Evolutionary conservation across 2,113 vertebrate species (phyloP), one percentile per base, ranked within the genome.

Genomic region (Brachyhypopomus gauderio): DNA sequence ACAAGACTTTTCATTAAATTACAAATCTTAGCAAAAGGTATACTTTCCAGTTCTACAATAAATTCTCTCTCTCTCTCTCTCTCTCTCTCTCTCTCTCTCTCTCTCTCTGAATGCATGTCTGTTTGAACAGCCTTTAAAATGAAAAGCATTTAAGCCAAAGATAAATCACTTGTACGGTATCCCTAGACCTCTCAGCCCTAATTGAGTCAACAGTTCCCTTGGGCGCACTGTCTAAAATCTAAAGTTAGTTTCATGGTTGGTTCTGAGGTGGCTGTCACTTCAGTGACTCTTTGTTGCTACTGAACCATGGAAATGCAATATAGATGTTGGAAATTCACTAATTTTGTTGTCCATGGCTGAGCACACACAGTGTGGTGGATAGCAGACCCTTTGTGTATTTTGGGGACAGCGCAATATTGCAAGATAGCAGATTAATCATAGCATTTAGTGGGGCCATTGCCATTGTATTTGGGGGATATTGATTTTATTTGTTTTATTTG

Each of bases 151-250:
- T 89, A 88, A 85, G 69, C 58, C 77, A 73, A 71, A 72, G 59
- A 91, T 92, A 90, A 88, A 90, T 93, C 89, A 92, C 91, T 88
- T 88, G 82, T 77, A 30, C 19, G 38, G 55, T 45, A 23, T 79
- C 72, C 78, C 72, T 77, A 55, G 69, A 52, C 19, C 77, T 86
- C 81, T 86, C 80, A 83, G 74, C 78, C 81, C 56, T 92, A 92
- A 92, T 91, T 89, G 78, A 89, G 88, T 93, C 85, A 85, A 55
- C 72, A 20, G 63, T 85, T 91, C 90, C 89, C 89, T 77, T 55
- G 86, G 84, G 89, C 64, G 77, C 72, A 5, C 80, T 58, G 85
- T 88, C 89, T 92, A 91, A 92, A 88, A 85, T 88, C 89, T 91
- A 90, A 91, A 88, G 89, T 89, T 88, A 88, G 89, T 73, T 84